phyloP scores from a whole-genome alignment of 2,797 vertebrate species.

The Gymnothorax reevesii region DNA sequence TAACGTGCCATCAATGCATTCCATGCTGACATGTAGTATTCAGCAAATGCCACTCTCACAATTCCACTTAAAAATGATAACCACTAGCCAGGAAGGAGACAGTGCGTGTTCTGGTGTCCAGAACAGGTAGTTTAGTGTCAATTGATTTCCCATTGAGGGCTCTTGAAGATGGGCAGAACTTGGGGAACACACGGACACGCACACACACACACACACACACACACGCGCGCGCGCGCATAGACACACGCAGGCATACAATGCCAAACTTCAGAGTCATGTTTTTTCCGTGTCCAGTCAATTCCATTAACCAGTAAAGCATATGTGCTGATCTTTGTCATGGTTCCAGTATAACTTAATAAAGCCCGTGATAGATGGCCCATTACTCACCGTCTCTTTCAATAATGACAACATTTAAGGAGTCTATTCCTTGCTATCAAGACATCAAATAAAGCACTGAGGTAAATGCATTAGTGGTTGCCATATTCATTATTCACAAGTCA shows the following conservation, averaged over 20 bases:
- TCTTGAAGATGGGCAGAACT: not conserved
- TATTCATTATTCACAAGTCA: conserved; percentile 16
- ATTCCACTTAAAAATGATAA: not conserved
- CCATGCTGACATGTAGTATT: not conserved
- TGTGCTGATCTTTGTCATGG: conserved; percentile 14
- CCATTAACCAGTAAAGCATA: not conserved
- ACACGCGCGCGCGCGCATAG: not conserved
- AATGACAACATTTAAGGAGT: conserved; percentile 58
- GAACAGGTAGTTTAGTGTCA: not conserved
- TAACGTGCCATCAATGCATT: not conserved
- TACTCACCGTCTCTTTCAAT: conserved; percentile 45
- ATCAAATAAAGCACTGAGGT: conserved; percentile 10
- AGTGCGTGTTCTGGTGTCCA: not conserved
- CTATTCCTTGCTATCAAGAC: conserved; percentile 30
- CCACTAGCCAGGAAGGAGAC: not conserved
- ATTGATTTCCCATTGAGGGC: not conserved
- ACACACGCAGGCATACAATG: not conserved
- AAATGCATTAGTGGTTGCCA: conserved; percentile 8
- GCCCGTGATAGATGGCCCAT: conserved; percentile 36
- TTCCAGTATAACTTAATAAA: conserved; percentile 48
- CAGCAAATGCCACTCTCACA: not conserved
- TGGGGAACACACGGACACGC: not conserved
- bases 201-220: not conserved
- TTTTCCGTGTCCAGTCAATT: not conserved
- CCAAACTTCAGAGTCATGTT: not conserved